Base-by-base conservation (phyloP, 1,140 invertebrate genomes). In the Hesperophylax magnus region DNA sequence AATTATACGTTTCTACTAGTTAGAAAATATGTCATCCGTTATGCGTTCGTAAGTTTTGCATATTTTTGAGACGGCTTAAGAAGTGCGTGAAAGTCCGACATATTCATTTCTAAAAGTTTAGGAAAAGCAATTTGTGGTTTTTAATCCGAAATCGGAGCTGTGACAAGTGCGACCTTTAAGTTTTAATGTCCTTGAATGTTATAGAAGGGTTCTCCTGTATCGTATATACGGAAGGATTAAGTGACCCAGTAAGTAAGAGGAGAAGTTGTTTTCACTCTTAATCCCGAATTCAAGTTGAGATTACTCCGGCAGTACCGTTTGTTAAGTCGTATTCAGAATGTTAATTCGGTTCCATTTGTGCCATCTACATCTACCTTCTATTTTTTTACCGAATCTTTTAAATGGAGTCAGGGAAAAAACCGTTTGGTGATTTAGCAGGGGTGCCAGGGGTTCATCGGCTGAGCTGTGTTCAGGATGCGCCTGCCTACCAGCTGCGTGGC, bases 151-250 rank as follows among this genome's bases (percentile, higher is more conserved):
- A 54, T 60, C 27, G 56, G 65, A 79, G 72, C 67, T 53, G 69
- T 79, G 20, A 79, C 67, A 79, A 79, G 52, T 79, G 47, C 63
- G 69, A 79, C 69, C 78, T 79, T 74, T 61, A 74, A 79, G 78
- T 79, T 79, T 72, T 79, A 79, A 79, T 79, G 78, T 79, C 72
- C 56, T 65, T 60, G 56, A 20, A 22, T 67, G 69, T 74, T 79
- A 61, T 74, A 72, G 65, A 60, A 79, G 78, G 78, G 56, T 60
- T 61, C 39, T 20, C 56, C 75, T 61, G 56, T 75, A 58, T 22
- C 75, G 58, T 9, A 22, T 47, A 58, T 56, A 75, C 18, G 52
- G 71, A 67, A 18, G 58, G 75, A 77, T 77, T 58, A 63, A 77
- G 56, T 77, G 75, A 77, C 75, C 75, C 75, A 63, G 58, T 63